Evolutionary conservation across 2,888 invertebrate genomes (phyloP), one percentile per base, ranked within the genome.

Genomic region (Cacoxenus indagator): DNA sequence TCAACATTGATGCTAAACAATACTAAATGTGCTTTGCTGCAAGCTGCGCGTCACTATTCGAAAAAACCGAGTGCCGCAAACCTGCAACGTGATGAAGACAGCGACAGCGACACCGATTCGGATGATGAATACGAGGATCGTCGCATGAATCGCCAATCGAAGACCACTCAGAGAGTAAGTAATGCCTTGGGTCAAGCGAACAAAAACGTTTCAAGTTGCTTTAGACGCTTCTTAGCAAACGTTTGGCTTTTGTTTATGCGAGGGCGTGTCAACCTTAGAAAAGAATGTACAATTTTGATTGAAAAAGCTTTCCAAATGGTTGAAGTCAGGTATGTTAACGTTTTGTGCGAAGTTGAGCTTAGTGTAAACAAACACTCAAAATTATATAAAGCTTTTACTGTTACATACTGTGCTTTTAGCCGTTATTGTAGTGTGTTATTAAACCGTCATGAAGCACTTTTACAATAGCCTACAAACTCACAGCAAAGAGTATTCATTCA

Each of bases 51-150:
- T 51, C 70, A 76, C 69, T 84, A 84, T 72, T 82, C 85, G n/a
- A 85, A 85, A 76, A 85, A 85, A 59, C 70, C 17, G 14, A 70
- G 73, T 62, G 72, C 80, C 46, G 77, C 81, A 64, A 75, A 77
- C 17, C 48, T 79, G 74, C 78, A 78, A 4, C 77, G 81, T 11
- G 76, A 82, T 65, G 81, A 84, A 19, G 45, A 43, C 64, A 86
- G 87, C 57, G 90, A 90, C 72, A 91, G 90, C 43, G 92, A 92
- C 69, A 90, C 91, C 11, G 85, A 85, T 57, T 90, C 91, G 0
- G 92, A 92, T 71, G 84, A 84, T 77, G 86, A 87, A 71, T 78
- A 82, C 59, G 85, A 86, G 65, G 73, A 77, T 29, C 82, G 82
- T 70, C 84, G 84, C 69, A 70, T 71, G 65, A 77, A 73, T 67